phyloP scores from a whole-genome alignment of 1,140 invertebrate genomes.

The Zaprionus kolodkinae region DNA sequence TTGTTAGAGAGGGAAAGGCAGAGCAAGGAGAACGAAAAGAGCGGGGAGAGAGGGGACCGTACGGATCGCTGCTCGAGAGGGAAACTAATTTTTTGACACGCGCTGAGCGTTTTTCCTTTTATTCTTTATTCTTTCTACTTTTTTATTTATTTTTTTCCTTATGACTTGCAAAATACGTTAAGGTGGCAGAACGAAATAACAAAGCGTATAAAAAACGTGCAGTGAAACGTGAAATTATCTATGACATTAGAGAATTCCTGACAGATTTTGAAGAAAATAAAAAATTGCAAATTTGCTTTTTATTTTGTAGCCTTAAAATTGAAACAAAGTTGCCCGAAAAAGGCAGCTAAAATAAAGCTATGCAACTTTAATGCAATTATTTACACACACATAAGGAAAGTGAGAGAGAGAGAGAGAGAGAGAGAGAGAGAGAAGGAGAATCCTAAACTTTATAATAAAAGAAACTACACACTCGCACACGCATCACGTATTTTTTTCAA shows the following conservation, averaged over 20 bases:
- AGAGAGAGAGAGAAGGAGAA: too few species aligned
- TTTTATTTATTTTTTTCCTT: constrained; percentile 21
- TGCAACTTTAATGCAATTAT: neutral
- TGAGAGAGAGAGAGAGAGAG: too few species aligned
- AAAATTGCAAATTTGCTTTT: neutral
- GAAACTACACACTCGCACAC: neutral
- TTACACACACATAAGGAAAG: neutral
- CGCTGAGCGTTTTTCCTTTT: constrained; percentile 46
- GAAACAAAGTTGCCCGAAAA: neutral
- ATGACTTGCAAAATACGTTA: constrained; percentile 44
- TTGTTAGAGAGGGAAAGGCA: neutral
- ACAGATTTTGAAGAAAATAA: neutral
- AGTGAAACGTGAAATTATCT: constrained; percentile 28
- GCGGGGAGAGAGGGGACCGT: too few species aligned
- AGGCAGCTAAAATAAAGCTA: neutral
- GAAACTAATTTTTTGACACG: constrained; percentile 75
- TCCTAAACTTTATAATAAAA: neutral
- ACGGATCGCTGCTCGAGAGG: constrained; percentile 38
- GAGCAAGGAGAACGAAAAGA: neutral
- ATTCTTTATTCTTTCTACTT: constrained; percentile 9
- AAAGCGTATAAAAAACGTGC: constrained; percentile 15
- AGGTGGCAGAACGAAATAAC: constrained; percentile 29
- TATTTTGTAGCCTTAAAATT: neutral
- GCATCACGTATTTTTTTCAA: constrained; percentile 30
- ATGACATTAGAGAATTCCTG: constrained; percentile 26